These are phyloP conservation scores for Onychomys torridus DNA, from an alignment of 2,797 vertebrate species.

Conservation along the genomic window DNA sequence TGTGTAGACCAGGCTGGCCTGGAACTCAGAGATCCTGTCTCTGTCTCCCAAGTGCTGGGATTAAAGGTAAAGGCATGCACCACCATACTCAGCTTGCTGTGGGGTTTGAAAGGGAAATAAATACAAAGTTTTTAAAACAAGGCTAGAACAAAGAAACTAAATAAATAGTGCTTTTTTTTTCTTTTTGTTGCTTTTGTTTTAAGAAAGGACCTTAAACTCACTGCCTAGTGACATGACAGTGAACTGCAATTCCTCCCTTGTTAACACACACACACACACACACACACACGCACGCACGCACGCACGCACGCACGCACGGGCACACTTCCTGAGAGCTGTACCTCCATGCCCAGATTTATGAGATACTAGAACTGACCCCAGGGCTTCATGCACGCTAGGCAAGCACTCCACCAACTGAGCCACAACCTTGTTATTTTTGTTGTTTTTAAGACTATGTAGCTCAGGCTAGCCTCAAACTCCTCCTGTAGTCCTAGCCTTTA, in stretches of 20 bases:
- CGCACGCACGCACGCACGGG: no score
- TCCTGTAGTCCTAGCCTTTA: background rate
- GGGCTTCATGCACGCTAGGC: background rate
- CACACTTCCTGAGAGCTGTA: background rate
- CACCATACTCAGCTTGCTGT: background rate
- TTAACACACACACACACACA: no score
- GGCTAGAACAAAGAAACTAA: background rate
- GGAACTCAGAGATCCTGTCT: background rate
- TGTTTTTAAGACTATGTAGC: background rate
- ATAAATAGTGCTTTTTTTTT: background rate
- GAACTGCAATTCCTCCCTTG: background rate
- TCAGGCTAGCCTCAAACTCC: background rate
- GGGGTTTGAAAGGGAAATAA: background rate
- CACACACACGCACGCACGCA: no score
- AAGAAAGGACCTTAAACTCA: background rate
- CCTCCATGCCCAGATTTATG: background rate
- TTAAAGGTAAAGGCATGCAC: background rate
- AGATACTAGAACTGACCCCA: background rate
- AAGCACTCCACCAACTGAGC: background rate
- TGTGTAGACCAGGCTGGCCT: background rate
- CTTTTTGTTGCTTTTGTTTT: background rate
- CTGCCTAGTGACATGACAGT: background rate
- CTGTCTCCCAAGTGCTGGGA: background rate
- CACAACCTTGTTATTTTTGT: background rate
- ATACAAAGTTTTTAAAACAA: background rate